Evolutionary conservation across 1,140 invertebrate genomes (phyloP).

Genomic region (Cataglyphis hispanica): DNA sequence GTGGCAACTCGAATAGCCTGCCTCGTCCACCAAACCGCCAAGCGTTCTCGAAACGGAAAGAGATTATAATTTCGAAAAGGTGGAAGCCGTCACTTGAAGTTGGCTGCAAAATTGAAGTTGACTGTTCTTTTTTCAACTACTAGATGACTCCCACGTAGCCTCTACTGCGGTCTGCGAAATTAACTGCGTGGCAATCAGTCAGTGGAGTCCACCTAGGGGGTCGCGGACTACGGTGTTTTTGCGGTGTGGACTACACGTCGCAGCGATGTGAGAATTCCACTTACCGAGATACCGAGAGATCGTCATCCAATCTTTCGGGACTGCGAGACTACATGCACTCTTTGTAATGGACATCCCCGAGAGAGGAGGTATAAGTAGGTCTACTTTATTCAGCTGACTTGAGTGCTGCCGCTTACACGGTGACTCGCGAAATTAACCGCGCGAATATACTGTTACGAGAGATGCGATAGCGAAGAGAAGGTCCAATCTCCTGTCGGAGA

Average conservation of each 20-base stretch:
- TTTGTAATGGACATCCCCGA: conserved; percentile 12
- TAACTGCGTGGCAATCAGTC: conserved; percentile 51
- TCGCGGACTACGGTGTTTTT: background rate
- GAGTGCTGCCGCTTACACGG: background rate
- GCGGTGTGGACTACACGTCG: background rate
- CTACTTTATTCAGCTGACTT: conserved; percentile 33
- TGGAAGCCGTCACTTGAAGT: background rate
- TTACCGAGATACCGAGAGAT: conserved; percentile 27
- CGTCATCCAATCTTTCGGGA: conserved; percentile 26
- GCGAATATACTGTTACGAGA: conserved; percentile 65
- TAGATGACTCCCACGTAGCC: conserved; percentile 35
- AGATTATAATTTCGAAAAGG: conserved; percentile 41
- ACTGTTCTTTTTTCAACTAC: background rate
- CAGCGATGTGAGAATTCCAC: conserved; percentile 42
- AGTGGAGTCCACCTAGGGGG: background rate
- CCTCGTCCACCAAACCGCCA: conserved; percentile 26
- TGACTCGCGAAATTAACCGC: conserved; percentile 68
- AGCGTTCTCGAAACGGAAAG: conserved; percentile 15
- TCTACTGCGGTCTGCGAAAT: conserved; percentile 38
- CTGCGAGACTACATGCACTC: background rate
- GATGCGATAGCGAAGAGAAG: conserved; percentile 46
- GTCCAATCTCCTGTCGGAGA: conserved; percentile 14
- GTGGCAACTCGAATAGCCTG: background rate
- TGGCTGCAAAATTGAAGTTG: conserved; percentile 21
- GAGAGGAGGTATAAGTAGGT: conserved; percentile 37